Evolutionary conservation across 37 sponge, comb jelly and placozoan species (phyloP).

Genomic region (Agelas oroides): DNA sequence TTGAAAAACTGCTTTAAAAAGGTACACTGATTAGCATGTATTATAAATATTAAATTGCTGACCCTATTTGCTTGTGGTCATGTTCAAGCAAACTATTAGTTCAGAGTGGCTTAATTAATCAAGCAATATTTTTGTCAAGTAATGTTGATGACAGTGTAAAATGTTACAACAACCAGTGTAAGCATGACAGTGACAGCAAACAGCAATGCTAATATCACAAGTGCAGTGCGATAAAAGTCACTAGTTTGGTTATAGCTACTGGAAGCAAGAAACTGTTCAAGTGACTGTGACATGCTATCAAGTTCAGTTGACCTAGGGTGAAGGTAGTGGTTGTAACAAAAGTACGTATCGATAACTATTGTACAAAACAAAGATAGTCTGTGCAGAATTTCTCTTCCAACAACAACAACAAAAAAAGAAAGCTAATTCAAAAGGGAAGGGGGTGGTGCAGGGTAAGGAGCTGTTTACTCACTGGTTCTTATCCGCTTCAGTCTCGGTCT

Average conservation of each 20-base stretch:
- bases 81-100: no score
- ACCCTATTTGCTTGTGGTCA: no score
- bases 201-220: constrained; percentile 17
- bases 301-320: constrained; percentile 2
- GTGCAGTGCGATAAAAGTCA: constrained; percentile 38
- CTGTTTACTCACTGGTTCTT: constrained; percentile 48
- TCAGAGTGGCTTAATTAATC: no score
- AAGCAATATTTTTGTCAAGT: no score
- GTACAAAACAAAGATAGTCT: neutral
- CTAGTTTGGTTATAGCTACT: neutral
- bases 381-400: neutral
- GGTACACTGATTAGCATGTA: no score
- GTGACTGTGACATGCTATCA: neutral
- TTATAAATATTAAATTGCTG: no score
- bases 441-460: neutral
- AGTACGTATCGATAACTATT: neutral
- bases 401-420: neutral
- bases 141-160: constrained; percentile 21
- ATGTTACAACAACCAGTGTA: constrained; percentile 21
- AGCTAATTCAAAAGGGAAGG: neutral
- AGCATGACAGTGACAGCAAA: constrained; percentile 23
- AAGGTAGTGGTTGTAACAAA: neutral
- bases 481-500: constrained; percentile 1
- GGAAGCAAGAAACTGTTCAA: neutral
- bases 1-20: no score